Base-by-base conservation (phyloP, 2,797 vertebrate species). In the Sebastes paucispinis region DNA sequence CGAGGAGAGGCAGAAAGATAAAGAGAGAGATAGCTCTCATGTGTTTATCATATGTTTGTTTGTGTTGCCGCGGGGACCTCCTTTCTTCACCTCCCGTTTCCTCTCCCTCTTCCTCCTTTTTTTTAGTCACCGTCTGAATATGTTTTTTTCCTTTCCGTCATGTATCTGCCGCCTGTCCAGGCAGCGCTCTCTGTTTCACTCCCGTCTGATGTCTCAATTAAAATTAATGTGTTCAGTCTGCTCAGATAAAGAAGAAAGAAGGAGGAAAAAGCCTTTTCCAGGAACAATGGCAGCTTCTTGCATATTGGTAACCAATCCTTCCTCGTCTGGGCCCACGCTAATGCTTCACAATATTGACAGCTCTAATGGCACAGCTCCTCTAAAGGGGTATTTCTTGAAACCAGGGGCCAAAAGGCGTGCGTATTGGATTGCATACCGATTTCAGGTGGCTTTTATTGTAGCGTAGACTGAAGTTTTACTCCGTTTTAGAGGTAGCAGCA, bases 1-100 rank as follows among this genome's bases (percentile, higher is more conserved):
- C 27, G 52, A 76, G 62, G 62, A 75, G 83, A 92, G 43, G 73
- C 84, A 79, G 73, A 68, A 57, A 90, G 87, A 89, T 86, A 67
- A 87, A 91, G 82, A 78, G 79, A 82, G 71, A 73, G 80, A 89
- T 86, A 84, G 84, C 77, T 84, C 88, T 92, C 90, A 87, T 92
- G 88, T 91, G 88, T 91, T 92, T 91, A 87, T 92, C 84, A 88
- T 93, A 91, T 92, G 89, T 93, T 91, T 94, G 91, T 92, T 92
- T 93, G 89, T 82, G 84, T 90, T 90, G 88, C 91, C 86, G 81
- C 74, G 55, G 91, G 89, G 91, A 91, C 81, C 75, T 86, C 85
- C 85, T 85, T 79, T 69, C 78, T 75, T 68, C 84, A 32, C 84
- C 79, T 77, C 79, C 69, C 50, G 27, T 81, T 85, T 79, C 83